phyloP scores from a whole-genome alignment of 2,113 vertebrate species.

The Heterochromis multidens region DNA sequence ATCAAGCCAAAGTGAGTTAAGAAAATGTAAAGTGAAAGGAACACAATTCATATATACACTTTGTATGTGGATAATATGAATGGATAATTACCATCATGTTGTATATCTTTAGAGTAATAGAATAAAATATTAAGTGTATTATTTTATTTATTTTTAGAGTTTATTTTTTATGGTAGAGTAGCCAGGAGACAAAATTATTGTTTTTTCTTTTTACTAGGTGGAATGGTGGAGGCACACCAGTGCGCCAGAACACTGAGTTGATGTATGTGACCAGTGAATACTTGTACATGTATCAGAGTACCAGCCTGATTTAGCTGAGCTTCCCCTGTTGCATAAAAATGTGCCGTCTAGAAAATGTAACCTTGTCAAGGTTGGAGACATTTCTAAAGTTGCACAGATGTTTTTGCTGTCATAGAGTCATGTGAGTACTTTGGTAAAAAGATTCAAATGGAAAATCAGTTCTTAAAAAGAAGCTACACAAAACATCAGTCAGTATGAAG shows the following conservation, averaged over 20 bases:
- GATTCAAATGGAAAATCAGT: neutral
- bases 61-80: neutral
- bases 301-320: neutral
- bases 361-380: constrained; percentile 18
- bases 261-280: constrained; percentile 84
- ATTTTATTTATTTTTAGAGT: neutral
- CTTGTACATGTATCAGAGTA: constrained; percentile 10
- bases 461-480: neutral
- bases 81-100: neutral
- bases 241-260: constrained; percentile 88
- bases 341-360: neutral
- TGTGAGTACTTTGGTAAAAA: no score
- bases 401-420: neutral
- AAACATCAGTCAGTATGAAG: neutral
- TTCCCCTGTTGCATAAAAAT: neutral
- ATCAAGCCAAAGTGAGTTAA: constrained; percentile 90
- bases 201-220: constrained; percentile 88
- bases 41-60: neutral
- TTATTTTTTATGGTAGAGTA: neutral
- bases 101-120: neutral
- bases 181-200: constrained; percentile 42
- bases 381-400: neutral
- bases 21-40: neutral
- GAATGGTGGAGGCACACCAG: constrained; percentile 89
- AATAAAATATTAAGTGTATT: neutral